These are phyloP conservation scores for Caranx ignobilis DNA, from an alignment of 2,113 vertebrate species.

Conservation along the genomic window DNA sequence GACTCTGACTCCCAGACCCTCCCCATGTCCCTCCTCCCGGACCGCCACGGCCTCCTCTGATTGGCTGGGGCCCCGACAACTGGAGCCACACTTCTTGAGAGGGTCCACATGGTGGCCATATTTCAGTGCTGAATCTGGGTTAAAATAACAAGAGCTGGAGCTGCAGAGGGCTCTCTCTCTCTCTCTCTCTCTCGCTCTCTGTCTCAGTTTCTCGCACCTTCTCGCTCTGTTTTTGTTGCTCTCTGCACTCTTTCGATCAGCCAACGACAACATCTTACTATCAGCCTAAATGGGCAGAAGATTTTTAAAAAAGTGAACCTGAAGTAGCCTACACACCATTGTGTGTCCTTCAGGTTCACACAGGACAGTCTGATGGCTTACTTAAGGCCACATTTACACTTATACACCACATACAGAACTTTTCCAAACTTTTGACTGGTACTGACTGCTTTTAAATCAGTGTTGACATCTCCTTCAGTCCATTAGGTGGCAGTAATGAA, in stretches of 20 bases:
- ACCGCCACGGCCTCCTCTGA: slow-evolving; percentile 38
- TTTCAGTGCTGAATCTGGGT: slow-evolving; percentile 79
- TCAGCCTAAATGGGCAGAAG: slow-evolving; percentile 12
- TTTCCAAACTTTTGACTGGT: too few species aligned
- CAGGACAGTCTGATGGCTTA: too few species aligned
- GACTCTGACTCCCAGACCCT: slow-evolving; percentile 42
- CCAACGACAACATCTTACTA: slow-evolving; percentile 40
- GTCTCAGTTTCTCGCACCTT: slow-evolving; percentile 61
- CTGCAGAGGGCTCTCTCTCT: slow-evolving; percentile 31
- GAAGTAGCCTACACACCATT: neutral
- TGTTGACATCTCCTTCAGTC: too few species aligned
- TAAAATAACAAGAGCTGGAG: slow-evolving; percentile 78
- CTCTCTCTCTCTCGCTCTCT: slow-evolving; percentile 30
- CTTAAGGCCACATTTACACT: too few species aligned
- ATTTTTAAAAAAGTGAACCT: neutral
- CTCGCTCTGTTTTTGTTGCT: slow-evolving; percentile 35
- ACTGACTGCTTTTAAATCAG: too few species aligned
- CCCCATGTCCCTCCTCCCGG: slow-evolving; percentile 50
- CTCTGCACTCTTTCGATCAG: slow-evolving; percentile 46
- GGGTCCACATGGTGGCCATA: slow-evolving; percentile 79
- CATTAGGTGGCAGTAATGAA: too few species aligned
- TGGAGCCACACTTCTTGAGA: slow-evolving; percentile 67
- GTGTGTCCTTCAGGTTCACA: neutral
- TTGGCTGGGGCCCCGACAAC: slow-evolving; percentile 50
- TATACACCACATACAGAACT: too few species aligned